Evolutionary conservation across 2,797 vertebrate species (phyloP), one percentile per base, ranked within the genome.

Genomic region (Borostomias antarcticus): DNA sequence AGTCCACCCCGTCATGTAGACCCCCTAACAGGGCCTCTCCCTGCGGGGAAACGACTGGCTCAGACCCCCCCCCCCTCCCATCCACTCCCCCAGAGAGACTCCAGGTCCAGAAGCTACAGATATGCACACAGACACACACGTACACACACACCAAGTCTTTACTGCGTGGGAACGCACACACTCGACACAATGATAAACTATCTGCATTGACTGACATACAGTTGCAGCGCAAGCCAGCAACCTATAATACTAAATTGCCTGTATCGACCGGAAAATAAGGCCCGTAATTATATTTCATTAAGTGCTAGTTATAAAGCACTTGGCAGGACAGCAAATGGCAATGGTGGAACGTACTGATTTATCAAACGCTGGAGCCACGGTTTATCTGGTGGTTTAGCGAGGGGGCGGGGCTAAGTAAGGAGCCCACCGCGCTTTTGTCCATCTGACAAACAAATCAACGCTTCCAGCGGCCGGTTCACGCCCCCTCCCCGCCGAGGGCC

Each of bases 1-100:
- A 73, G 75, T 73, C 81, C 76, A 81, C 59, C 70, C n/a, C 75
- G 69, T 82, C 43, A 82, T 75, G 81, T 74, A 77, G 37, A 65
- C 65, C 72, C 70, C 64, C 63, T 72, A 76, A 69, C 78, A 52
- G 62, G 57, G 59, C 72, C 74, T 74, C 71, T 77, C 74, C 61
- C 79, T 65, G 51, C 57, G 57, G 80, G 82, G 60, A 79, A 69
- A 72, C 70, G 74, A 70, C 47, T 68, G 52, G 45, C 62, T 10
- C 76, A 66, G 60, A 67, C 69, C 70, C 65, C 54, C 48, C 48
- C 59, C 60, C 64, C 62, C 32, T 58, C 2, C 7, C 40, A 63
- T 32, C 72, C 47, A 71, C n/a, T n/a, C n/a, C n/a, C 33, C 19
- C 32, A 23, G 65, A 60, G 62, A 75, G 68, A 68, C 23, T 19